Base-by-base conservation (phyloP, 1,140 invertebrate genomes). In the Aphelinus atriplicis region DNA sequence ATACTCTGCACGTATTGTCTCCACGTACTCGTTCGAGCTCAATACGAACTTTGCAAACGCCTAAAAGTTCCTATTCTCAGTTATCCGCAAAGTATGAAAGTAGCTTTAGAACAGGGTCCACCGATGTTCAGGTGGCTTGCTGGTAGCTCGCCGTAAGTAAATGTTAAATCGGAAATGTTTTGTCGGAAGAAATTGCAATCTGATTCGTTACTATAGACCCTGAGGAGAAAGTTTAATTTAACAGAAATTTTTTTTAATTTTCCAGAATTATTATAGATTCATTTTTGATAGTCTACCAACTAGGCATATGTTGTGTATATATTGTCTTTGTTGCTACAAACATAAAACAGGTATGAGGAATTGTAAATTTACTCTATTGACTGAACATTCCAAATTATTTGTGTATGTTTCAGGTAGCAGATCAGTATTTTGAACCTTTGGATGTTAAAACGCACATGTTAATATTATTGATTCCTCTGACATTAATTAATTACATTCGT, bases 271-370 rank as follows among this genome's bases (percentile, higher is more conserved):
- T 91, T 45, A 89, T 93, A 9, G 93, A 94, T 79, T 84, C 88
- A 1, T 94, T 95, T 83, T 89, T 97, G 62, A 88, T 95, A 77
- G 87, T 95, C 45, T 96, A 95, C 80, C 96, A 97, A 88, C 86
- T 96, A 80, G 95, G 95, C 71, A 95, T 95, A 79, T 96, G 95
- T 83, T 95, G 94, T 86, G 95, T 96, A 7, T 97, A 97, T 86
- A 92, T 95, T 62, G 92, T 97, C 1, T 97, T 97, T 84, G 92
- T 97, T 71, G 91, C 94, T 3, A 90, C 90, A 45, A 97, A 94
- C 85, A 87, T 94, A 47, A 90, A 93, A 84, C 86, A 90, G 79
- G 92, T 93, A 83, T 46, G 26, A 26, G 26, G 26, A 26, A 26
- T 26, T 26, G 26, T 26, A 26, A 26, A 26, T 0, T 26, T 26